These are phyloP conservation scores for Kuschelorhynchus macadamiae DNA, from an alignment of 2,888 invertebrate genomes.

Conservation along the genomic window DNA sequence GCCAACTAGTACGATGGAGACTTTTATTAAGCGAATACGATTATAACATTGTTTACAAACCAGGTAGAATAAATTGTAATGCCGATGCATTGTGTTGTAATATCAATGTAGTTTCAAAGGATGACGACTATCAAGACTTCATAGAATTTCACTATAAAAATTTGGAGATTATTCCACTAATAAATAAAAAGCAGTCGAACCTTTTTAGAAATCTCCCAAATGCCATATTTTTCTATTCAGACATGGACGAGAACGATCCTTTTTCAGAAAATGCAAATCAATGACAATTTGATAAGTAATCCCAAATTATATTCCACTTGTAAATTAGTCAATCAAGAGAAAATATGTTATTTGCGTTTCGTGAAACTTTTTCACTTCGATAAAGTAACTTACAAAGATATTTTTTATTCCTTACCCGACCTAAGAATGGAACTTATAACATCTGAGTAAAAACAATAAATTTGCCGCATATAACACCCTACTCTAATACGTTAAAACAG, in stretches of 20 bases:
- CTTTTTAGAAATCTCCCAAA: neutral
- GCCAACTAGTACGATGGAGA: slow-evolving; percentile 62
- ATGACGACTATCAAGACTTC: slow-evolving; percentile 19
- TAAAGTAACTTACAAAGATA: slow-evolving; percentile 7
- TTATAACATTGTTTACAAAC: slow-evolving; percentile 21
- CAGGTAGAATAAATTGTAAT: slow-evolving; percentile 6
- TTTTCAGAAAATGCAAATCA: neutral
- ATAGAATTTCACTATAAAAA: slow-evolving; percentile 9
- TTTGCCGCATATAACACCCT: too few relatives aligned
- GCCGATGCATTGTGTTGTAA: neutral
- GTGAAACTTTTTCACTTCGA: slow-evolving; percentile 10
- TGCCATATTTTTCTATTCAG: neutral
- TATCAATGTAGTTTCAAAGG: neutral
- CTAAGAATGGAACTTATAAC: slow-evolving; percentile 3
- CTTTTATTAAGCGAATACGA: slow-evolving; percentile 59
- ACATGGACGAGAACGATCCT: neutral
- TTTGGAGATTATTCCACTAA: neutral
- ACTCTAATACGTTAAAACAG: too few relatives aligned
- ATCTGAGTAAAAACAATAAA: neutral
- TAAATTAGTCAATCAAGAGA: neutral
- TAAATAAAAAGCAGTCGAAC: slow-evolving; percentile 4
- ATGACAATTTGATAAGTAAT: too few relatives aligned
- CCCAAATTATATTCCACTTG: neutral
- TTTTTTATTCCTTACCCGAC: slow-evolving; percentile 28
- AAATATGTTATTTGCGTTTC: neutral